Evolutionary conservation across 92 coral and sea anemone genomes (phyloP).

Genomic region (Epizoanthus rinbou): DNA sequence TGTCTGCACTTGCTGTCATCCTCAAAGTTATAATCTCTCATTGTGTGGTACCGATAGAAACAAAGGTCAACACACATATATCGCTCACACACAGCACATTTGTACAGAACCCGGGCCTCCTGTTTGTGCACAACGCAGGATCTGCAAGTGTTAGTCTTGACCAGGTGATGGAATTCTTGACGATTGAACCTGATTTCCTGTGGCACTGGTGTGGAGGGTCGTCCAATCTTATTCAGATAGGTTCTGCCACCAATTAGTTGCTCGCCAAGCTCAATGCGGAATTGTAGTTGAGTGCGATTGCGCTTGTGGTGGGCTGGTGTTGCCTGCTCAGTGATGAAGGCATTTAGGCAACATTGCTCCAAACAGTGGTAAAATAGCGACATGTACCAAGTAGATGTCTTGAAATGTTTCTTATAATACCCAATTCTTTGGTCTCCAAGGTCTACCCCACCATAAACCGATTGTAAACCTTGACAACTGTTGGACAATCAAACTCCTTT

Average conservation of each 20-base stretch:
- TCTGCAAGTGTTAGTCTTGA: slow-evolving; percentile 8
- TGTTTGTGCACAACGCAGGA: slow-evolving; percentile 44
- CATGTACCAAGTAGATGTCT: neutral
- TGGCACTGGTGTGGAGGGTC: neutral
- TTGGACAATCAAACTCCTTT: slow-evolving; percentile 7
- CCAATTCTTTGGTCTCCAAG: slow-evolving; percentile 35
- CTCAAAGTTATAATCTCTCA: slow-evolving; percentile 29
- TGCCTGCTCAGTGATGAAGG: slow-evolving; percentile 23
- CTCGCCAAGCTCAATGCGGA: too few relatives aligned
- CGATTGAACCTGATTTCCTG: neutral
- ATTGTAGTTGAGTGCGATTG: slow-evolving; percentile 30
- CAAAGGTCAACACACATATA: slow-evolving; percentile 47
- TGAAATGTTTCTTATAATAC: neutral
- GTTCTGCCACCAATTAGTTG: too few relatives aligned
- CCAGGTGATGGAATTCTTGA: slow-evolving; percentile 29
- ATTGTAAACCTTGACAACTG: slow-evolving; percentile 25
- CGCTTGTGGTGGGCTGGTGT: slow-evolving; percentile 37
- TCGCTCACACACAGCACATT: slow-evolving; percentile 50
- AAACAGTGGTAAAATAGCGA: slow-evolving; percentile 20
- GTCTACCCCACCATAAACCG: slow-evolving; percentile 41
- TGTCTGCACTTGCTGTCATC: slow-evolving; percentile 46
- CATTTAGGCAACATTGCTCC: slow-evolving; percentile 25
- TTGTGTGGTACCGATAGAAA: slow-evolving; percentile 47
- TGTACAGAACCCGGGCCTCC: slow-evolving; percentile 37
- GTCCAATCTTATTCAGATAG: neutral